Base-by-base conservation (phyloP, 2,888 invertebrate genomes). In the Cerastis rubricosa region DNA sequence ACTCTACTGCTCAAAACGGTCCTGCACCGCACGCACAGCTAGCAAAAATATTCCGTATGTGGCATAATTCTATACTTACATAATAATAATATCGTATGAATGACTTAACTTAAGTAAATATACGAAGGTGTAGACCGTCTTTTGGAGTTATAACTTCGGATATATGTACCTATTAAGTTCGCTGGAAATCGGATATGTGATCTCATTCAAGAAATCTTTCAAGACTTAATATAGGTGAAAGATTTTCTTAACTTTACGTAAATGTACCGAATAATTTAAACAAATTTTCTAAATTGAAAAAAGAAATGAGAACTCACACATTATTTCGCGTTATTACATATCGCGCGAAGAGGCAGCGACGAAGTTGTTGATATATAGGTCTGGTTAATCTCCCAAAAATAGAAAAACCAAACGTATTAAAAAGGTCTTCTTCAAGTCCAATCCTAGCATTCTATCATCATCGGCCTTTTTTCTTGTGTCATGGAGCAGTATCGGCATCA, bases 141-240 rank as follows among this genome's bases (percentile, higher is more conserved):
- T 54, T 17, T 29, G 5, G 40, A 49, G 22, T 4, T 43, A 43
- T 3, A 43, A 29, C 43, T 51, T 54, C 1, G 22, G 51, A 22
- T 43, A 51, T 25, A 25, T 22, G 11, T 43, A n/a, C n/a, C n/a
- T 40, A 29, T 54, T 8, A 45, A 70, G 54, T 70, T 54, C 22
- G 17, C 17, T 51, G 25, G 22, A n/a, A 65, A 71, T 71, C 45
- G 70, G 47, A 71, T 29, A 49, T 51, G 43, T 67, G 65, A 76
- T 77, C 14, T 25, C 19, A 75, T 75, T 54, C 25, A 29, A 66
- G 43, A 66, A 35, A 59, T 66, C 14, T 76, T 40, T 76, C 9
- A 7, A 19, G 47, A 22, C 17, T 22, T 45, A n/a, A 72, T n/a
- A 43, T 61, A 25, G 22, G 35, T 19, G 35, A 45, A 74, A 45